Evolutionary conservation across 1,140 invertebrate species (phyloP).

Genomic region (Ctenoplectra terminalis): DNA sequence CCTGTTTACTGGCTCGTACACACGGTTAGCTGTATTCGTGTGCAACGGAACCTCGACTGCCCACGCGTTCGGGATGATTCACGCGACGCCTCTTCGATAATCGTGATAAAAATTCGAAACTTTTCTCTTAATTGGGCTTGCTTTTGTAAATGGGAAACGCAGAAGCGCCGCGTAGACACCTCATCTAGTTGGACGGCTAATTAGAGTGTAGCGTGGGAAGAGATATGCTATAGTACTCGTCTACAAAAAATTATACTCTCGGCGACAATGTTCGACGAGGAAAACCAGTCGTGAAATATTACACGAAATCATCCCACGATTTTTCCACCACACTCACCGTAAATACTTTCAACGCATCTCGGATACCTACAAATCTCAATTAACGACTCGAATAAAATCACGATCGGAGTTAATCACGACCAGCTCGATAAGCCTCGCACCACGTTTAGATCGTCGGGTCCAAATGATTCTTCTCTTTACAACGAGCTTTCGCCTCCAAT

Average conservation of each 20-base stretch:
- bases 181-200: background rate
- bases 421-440: slow-evolving; percentile 8
- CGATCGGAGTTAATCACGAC: slow-evolving; percentile 31
- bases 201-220: slow-evolving; percentile 1
- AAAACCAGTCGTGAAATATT: slow-evolving; percentile 20
- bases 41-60: slow-evolving; percentile 32
- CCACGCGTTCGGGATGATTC: slow-evolving; percentile 65
- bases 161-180: slow-evolving; percentile 6
- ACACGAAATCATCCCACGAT: background rate
- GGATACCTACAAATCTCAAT: slow-evolving; percentile 41
- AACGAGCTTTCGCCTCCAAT: slow-evolving; percentile 35
- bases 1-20: slow-evolving; percentile 43
- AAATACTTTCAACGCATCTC: background rate
- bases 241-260: background rate
- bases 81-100: slow-evolving; percentile 65
- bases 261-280: background rate
- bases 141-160: background rate
- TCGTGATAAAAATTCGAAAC: background rate
- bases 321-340: background rate
- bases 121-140: too few species aligned
- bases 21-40: slow-evolving; percentile 29
- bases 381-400: slow-evolving; percentile 20
- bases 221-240: too few species aligned
- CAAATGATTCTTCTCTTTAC: slow-evolving; percentile 23
- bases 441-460: slow-evolving; percentile 18